These are phyloP conservation scores for Hipposideros larvatus DNA, from an alignment of 2,797 vertebrate species.

Conservation along the genomic window DNA sequence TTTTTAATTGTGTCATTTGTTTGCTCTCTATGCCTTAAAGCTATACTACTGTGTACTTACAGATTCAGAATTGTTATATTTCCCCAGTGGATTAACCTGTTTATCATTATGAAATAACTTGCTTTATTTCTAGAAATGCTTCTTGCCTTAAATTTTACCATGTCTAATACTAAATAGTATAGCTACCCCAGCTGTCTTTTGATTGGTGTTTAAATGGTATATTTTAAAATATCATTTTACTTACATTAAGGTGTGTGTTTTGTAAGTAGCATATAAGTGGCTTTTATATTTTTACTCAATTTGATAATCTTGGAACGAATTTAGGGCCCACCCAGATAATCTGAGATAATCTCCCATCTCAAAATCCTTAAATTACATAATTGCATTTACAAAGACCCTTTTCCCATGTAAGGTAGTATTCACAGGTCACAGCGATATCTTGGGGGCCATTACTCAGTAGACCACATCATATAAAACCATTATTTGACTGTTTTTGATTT, in stretches of 20 bases:
- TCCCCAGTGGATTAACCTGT: not conserved
- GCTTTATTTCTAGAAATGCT: not conserved
- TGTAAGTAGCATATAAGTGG: not conserved
- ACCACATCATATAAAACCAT: not conserved
- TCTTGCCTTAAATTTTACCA: not conserved
- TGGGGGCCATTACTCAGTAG: not conserved
- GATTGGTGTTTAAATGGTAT: not conserved
- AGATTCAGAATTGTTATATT: not conserved
- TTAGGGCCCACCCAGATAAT: not conserved
- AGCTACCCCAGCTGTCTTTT: not conserved
- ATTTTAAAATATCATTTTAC: not conserved
- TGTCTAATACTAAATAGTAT: not conserved
- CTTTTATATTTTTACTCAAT: constrained; percentile 2
- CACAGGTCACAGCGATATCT: not conserved
- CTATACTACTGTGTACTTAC: not conserved
- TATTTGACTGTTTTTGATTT: not conserved
- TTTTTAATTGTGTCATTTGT: not conserved
- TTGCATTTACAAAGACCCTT: not conserved
- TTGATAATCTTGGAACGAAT: not conserved
- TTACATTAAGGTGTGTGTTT: not conserved
- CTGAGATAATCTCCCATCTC: not conserved
- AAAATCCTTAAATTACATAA: not conserved
- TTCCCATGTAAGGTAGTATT: not conserved
- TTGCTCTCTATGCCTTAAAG: not conserved
- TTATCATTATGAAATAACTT: constrained; percentile 16